These are phyloP conservation scores for Pristiophorus japonicus DNA, from an alignment of 2,113 vertebrate species.

Conservation along the genomic window DNA sequence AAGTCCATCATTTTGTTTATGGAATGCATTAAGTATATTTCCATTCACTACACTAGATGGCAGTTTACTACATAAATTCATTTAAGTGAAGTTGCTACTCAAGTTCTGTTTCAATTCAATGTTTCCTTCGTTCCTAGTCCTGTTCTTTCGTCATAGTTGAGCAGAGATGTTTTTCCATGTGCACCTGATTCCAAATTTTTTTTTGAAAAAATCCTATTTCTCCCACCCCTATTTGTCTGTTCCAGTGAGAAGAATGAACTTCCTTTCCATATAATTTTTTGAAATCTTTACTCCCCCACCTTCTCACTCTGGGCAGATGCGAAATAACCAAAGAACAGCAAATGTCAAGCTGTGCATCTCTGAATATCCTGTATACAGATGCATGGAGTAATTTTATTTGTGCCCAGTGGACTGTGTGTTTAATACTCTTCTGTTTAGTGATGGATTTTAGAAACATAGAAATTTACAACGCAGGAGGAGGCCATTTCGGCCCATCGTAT, in stretches of 20 bases:
- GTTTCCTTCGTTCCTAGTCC: background rate
- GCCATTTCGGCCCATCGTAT: no score
- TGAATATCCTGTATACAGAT: background rate
- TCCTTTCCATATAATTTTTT: background rate
- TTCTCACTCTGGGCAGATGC: background rate
- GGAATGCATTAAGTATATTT: background rate
- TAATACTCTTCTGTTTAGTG: background rate
- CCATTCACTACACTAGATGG: slow-evolving; percentile 1
- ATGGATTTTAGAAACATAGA: no score
- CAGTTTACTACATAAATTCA: background rate
- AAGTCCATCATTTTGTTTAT: background rate
- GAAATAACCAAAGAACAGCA: background rate
- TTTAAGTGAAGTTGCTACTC: background rate
- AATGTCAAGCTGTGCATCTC: background rate
- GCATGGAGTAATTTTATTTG: background rate
- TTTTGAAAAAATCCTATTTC: background rate
- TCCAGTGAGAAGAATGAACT: background rate
- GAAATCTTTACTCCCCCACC: background rate
- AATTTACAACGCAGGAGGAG: no score
- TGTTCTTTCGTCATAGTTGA: background rate
- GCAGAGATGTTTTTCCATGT: background rate
- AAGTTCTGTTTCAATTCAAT: background rate
- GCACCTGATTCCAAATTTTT: background rate
- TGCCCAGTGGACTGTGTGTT: background rate
- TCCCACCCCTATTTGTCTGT: background rate